A percentile compares a stretch with the other conserved stretches of the same genome.
phyloP scores from a whole-genome alignment of 2,797 vertebrate species.

The Spinus pinus region DNA sequence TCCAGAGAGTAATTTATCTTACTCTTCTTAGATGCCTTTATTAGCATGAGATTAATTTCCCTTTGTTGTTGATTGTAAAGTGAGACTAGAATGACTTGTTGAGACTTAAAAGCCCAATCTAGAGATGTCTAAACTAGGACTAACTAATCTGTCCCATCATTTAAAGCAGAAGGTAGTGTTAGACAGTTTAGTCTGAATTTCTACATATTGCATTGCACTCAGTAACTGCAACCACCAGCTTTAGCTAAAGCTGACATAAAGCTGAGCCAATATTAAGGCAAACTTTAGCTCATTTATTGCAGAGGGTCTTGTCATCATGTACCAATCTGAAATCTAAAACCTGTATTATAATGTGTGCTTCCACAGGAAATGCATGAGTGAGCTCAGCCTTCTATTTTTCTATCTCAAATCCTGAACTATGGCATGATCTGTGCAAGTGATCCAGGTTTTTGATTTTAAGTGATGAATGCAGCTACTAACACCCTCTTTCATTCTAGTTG shows the following conservation, averaged over 20 bases:
- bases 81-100: background rate
- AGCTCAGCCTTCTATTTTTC: background rate
- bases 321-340: background rate
- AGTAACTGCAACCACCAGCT: background rate
- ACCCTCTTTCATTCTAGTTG: background rate
- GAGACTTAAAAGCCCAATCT: background rate
- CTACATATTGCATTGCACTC: background rate
- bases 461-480: background rate
- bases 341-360: accelerated
- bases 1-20: conserved; percentile 30
- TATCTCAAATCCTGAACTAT: background rate
- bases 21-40: background rate
- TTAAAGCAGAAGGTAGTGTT: background rate
- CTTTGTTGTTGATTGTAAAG: background rate
- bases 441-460: background rate
- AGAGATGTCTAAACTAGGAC: background rate
- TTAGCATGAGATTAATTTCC: conserved; percentile 26
- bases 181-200: background rate
- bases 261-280: background rate
- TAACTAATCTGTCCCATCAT: background rate
- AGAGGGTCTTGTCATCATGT: background rate
- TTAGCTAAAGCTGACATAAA: background rate
- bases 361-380: background rate
- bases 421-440: background rate
- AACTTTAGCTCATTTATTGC: background rate